Evolutionary conservation across 2,888 invertebrate species (phyloP).

Genomic region (Ophonus ardosiacus): DNA sequence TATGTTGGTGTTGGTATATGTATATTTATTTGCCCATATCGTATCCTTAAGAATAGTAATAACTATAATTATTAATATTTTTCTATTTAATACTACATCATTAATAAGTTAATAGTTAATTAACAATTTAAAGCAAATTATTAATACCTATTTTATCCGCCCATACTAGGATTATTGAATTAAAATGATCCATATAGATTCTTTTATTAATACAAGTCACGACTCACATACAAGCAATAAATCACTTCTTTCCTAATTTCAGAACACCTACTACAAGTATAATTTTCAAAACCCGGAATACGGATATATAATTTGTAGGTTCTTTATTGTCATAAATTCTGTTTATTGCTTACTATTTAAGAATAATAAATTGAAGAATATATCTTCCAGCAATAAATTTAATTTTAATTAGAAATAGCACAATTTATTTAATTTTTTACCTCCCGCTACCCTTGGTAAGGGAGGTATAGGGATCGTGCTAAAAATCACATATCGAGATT

Average conservation of each 20-base stretch:
- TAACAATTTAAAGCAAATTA: background rate
- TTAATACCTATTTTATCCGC: background rate
- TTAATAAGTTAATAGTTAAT: background rate
- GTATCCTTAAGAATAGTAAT: too few relatives aligned
- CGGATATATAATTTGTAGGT: slow-evolving; percentile 12
- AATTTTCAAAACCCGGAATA: slow-evolving; percentile 27
- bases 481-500: too few relatives aligned
- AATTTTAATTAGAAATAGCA: slow-evolving; percentile 2
- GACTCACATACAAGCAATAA: background rate
- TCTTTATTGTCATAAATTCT: slow-evolving; percentile 30
- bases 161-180: background rate
- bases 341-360: slow-evolving; percentile 29
- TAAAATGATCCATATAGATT: background rate
- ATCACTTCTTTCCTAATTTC: background rate
- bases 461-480: too few relatives aligned
- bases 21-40: too few relatives aligned
- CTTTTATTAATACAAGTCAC: slow-evolving; percentile 11
- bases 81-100: background rate
- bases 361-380: slow-evolving; percentile 22
- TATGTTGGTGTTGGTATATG: too few relatives aligned
- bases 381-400: background rate
- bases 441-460: too few relatives aligned
- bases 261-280: background rate
- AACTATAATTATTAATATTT: background rate
- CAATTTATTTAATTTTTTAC: background rate